Evolutionary conservation across 1,140 invertebrate genomes (phyloP).

Genomic region (Samia ricini): DNA sequence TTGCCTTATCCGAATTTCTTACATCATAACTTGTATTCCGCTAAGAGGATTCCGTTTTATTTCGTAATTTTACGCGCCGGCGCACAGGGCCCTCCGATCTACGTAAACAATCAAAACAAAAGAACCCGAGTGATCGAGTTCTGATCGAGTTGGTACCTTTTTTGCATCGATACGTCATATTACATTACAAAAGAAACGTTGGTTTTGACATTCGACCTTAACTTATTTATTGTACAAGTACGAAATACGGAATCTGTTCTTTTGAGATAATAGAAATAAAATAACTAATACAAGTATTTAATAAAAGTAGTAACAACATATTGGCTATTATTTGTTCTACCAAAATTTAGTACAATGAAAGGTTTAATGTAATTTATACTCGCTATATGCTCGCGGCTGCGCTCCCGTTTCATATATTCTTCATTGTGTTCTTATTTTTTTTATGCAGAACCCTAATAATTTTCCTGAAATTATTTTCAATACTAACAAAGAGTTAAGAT

Average conservation of each 20-base stretch:
- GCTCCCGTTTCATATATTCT: too few species aligned
- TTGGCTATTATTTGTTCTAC: too few species aligned
- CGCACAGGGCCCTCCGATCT: constrained; percentile 22
- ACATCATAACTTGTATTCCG: constrained; percentile 8
- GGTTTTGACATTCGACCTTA: neutral
- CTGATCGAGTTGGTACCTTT: neutral
- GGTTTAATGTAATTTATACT: too few species aligned
- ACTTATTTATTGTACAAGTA: neutral
- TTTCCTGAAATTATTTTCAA: too few species aligned
- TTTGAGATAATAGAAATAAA: too few species aligned
- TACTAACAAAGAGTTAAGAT: too few species aligned
- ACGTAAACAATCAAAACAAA: constrained; percentile 28
- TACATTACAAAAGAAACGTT: neutral
- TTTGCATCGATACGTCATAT: neutral
- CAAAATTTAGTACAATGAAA: too few species aligned
- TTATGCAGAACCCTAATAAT: too few species aligned
- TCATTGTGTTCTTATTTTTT: too few species aligned
- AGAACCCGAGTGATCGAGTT: neutral
- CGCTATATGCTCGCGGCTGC: too few species aligned
- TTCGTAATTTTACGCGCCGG: constrained; percentile 40
- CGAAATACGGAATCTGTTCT: neutral
- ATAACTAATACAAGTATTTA: too few species aligned
- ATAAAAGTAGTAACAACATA: too few species aligned
- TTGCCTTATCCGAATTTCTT: neutral
- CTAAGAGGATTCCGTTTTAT: constrained; percentile 42